These are phyloP conservation scores for Chitala chitala DNA, from an alignment of 2,113 vertebrate genomes.

Conservation along the genomic window DNA sequence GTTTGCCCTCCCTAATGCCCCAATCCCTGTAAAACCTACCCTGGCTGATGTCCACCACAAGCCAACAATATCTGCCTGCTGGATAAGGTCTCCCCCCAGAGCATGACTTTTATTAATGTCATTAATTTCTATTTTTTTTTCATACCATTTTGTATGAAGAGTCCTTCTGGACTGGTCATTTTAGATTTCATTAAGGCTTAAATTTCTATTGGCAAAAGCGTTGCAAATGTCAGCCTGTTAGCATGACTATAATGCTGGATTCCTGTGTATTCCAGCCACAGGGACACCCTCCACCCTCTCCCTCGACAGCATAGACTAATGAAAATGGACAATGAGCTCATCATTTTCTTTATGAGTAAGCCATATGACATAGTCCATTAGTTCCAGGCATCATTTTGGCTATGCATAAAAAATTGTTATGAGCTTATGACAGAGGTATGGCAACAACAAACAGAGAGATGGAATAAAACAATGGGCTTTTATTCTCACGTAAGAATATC, in stretches of 20 bases:
- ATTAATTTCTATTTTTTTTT: not conserved
- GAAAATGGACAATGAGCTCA: not conserved
- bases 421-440: not conserved
- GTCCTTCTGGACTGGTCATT: not conserved
- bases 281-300: not conserved
- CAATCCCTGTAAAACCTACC: not conserved
- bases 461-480: not conserved
- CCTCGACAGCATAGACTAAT: not conserved
- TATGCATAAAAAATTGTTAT: constrained; percentile 9
- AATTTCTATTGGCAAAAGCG: not conserved
- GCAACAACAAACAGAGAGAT: not conserved
- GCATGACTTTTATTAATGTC: constrained; percentile 7
- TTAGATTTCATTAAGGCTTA: not conserved
- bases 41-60: not conserved
- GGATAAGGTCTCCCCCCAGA: not conserved
- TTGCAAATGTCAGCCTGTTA: not conserved
- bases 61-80: not conserved
- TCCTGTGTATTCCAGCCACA: not conserved
- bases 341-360: not conserved
- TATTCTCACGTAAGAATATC: not conserved
- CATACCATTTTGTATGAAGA: not conserved
- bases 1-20: not conserved
- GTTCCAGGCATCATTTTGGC: not conserved
- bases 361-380: not conserved
- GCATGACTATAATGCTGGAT: not conserved